phyloP scores from a whole-genome alignment of 2,888 invertebrate species.

The Phlogophora meticulosa region DNA sequence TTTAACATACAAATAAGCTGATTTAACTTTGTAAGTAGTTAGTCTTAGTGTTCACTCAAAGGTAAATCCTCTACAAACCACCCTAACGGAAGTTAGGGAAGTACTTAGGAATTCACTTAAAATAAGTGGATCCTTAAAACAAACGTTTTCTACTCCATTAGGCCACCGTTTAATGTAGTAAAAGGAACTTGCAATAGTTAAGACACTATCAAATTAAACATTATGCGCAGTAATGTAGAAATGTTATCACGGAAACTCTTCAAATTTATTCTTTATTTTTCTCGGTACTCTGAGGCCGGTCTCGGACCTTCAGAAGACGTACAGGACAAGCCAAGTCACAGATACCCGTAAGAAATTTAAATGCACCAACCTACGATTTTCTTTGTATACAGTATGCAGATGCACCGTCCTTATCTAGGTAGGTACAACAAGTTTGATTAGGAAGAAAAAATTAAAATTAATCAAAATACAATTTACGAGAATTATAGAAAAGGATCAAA shows the following conservation, averaged over 20 bases:
- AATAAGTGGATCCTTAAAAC: conserved; percentile 58
- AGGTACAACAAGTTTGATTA: too few species aligned
- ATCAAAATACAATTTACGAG: too few species aligned
- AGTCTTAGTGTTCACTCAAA: conserved; percentile 37
- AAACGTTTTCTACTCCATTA: conserved; percentile 59
- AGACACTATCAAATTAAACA: conserved; percentile 45
- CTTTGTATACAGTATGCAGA: too few species aligned
- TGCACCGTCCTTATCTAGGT: too few species aligned
- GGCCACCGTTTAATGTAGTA: conserved; percentile 49
- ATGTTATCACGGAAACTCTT: background rate
- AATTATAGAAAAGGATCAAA: too few species aligned
- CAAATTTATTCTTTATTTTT: too few species aligned
- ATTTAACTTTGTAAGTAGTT: conserved; percentile 29
- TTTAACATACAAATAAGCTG: conserved; percentile 6
- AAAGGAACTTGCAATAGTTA: conserved; percentile 52
- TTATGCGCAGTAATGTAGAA: background rate
- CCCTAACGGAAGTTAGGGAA: conserved; percentile 38
- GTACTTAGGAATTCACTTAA: conserved; percentile 52
- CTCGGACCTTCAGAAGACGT: too few species aligned
- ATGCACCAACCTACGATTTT: too few species aligned
- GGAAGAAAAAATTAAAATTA: too few species aligned
- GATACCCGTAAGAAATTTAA: too few species aligned
- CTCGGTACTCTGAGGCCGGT: too few species aligned
- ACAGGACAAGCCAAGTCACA: too few species aligned
- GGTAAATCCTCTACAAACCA: conserved; percentile 38